phyloP scores from a whole-genome alignment of 2,888 invertebrate species.

The Conus canariensis region DNA sequence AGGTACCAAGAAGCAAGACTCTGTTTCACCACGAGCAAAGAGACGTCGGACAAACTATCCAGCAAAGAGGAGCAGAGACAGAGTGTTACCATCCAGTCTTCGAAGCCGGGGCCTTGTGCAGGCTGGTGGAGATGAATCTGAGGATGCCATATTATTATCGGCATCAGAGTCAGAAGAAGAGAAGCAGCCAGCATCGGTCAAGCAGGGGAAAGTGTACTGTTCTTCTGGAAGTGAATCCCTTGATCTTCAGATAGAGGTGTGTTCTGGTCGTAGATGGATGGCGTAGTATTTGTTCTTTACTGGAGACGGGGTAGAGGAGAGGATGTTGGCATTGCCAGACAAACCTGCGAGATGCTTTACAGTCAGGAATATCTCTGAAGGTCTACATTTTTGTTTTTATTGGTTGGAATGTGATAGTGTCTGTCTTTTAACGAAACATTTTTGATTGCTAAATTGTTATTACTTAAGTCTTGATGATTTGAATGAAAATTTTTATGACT shows the following conservation, averaged over 20 bases:
- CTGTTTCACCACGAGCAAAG: neutral
- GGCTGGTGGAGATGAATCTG: conserved; percentile 9
- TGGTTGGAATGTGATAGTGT: too few species aligned
- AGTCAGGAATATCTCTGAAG: too few species aligned
- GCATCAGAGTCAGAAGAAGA: conserved; percentile 34
- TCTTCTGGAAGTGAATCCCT: conserved; percentile 13
- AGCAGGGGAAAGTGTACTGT: neutral
- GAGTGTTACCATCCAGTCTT: neutral
- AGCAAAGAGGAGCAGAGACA: neutral
- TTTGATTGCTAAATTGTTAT: too few species aligned
- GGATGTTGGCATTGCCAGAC: too few species aligned
- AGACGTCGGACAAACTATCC: neutral
- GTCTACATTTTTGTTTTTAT: too few species aligned
- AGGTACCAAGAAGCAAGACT: neutral
- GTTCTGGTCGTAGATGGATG: neutral
- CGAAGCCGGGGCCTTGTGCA: neutral
- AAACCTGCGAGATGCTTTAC: too few species aligned
- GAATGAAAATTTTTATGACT: too few species aligned
- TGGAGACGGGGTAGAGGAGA: too few species aligned
- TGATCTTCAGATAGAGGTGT: conserved; percentile 26
- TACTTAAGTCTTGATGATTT: too few species aligned
- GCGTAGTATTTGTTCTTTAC: neutral
- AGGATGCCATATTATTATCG: conserved; percentile 14
- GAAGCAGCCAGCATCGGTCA: neutral
- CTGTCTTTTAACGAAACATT: too few species aligned